Conservation (phyloP, 2,888 invertebrate species). For the Ariolimax columbianus region DNA sequence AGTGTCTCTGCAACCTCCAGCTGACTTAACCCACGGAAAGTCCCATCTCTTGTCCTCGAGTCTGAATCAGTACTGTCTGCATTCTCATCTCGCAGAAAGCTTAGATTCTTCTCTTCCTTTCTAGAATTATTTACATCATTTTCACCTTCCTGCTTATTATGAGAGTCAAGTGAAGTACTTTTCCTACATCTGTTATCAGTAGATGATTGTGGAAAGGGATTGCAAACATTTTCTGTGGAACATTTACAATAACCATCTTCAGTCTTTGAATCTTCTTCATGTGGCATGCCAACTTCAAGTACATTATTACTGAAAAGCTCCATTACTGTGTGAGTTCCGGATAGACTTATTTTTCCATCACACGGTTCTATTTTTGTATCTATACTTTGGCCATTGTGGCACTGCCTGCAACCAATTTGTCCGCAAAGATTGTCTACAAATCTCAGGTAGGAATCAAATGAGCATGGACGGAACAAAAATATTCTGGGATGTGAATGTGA, state of each 20-base stretch:
- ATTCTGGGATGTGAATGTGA: constrained; percentile 7
- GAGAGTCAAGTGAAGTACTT: background rate
- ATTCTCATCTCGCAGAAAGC: background rate
- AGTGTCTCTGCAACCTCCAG: constrained; percentile 29
- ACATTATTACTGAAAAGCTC: too few species aligned
- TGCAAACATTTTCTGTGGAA: background rate
- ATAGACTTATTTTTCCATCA: background rate
- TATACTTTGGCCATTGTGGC: background rate
- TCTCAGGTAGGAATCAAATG: constrained; percentile 16
- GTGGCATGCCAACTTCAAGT: background rate
- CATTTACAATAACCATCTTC: background rate
- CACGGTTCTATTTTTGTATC: too few species aligned
- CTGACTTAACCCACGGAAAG: background rate
- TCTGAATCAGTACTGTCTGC: background rate
- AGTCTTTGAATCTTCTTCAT: background rate
- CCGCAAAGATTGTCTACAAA: constrained; percentile 15
- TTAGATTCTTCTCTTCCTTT: background rate
- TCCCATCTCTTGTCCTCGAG: background rate
- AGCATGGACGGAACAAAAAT: constrained; percentile 9
- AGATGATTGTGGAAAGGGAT: background rate
- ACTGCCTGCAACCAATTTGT: background rate
- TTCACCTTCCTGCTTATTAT: background rate
- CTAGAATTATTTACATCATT: background rate
- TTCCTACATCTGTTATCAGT: background rate
- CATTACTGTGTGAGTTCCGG: background rate